Base-by-base conservation (phyloP, 1,140 invertebrate genomes). In the Drosophila yakuba region DNA sequence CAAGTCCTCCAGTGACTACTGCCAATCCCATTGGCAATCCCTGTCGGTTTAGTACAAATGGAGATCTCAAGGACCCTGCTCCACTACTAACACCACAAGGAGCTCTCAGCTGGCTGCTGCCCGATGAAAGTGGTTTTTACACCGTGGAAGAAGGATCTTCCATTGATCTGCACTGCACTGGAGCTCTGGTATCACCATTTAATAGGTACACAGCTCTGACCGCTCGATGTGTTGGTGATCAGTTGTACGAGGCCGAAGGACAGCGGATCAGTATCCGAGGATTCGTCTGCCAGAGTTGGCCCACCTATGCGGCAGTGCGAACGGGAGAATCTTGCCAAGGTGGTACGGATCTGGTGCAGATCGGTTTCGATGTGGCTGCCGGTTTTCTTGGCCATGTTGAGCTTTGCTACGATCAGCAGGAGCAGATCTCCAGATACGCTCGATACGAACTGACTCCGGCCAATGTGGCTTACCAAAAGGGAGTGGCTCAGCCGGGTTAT, bases 401-500 rank as follows among this genome's bases (percentile, higher is more conserved):
- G 15, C 38, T 91, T 1, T 91, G 90, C 52, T 84, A 89, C 20
- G 63, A 91, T 36, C 78, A 75, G 39, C 17, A 57, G 1, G 20
- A 48, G 12, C 71, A 91, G 57, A 78, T 81, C 15, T 82, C 90
- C 12, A 74, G 73, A 0, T 91, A 86, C 41, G 78, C 64, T 3
- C 74, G 74, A 6, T 81, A 91, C 35, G 74, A 74, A 39, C 57
- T 91, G 48, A 73, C 71, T 0, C 78, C 90, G 0, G 68, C 75
- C 8, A 91, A 78, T 48, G 36, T 85, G 7, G 83, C 73, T 14
- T 91, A 78, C 48, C 90, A 91, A 20, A 58, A 50, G 14, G 63
- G 55, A 6, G 83, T 91, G 7, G 76, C 91, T 10, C 83, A 91
- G 25, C 88, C 81, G 0, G 84, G 81, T 2, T 91, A 83, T 41